Base-by-base conservation (phyloP, 2,113 vertebrate genomes). In the Mormyrus iriodes region DNA sequence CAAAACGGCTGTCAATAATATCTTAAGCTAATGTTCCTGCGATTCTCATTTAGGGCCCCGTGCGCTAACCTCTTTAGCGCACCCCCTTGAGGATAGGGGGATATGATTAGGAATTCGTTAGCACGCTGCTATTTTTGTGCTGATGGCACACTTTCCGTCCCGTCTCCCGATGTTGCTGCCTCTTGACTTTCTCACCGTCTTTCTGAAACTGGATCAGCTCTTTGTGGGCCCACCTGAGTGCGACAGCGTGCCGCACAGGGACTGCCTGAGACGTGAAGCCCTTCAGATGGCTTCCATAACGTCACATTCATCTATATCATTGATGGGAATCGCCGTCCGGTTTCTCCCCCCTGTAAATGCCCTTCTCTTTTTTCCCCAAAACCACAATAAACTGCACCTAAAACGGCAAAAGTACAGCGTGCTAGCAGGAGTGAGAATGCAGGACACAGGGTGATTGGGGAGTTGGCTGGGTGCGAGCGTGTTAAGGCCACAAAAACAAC, bases 101-200 rank as follows among this genome's bases (percentile, higher is more conserved):
- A 94, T 95, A 95, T 95, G 95, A 96, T 95, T 96, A 95, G 95
- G 95, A 95, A 95, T 96, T 95, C 93, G 95, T 96, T 96, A 95
- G 95, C 91, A 39, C 92, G 93, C 92, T 95, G 95, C 96, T 96
- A 96, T 96, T 96, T 96, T 96, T 95, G 94, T 95, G 95, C 95
- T 95, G 95, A 96, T 96, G 96, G 95, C 95, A 96, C 94, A 96
- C 94, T 96, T 96, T 96, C 94, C 92, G 93, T 91, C 89, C 90
- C 90, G 5, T 51, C 82, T 85, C 87, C 83, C 84, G 76, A 90
- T 94, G 93, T 93, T 94, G 94, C 95, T 95, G 92, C 93, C 93
- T 95, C 93, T 94, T 93, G 94, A 95, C 93, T 95, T 95, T 95
- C 93, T 95, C 94, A 84, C 93, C 91, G 93, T 93, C 93, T 94